Percentiles rank a stretch among this genome's conserved stretches.
Evolutionary conservation across 2,888 invertebrate species (phyloP).

Genomic region (Campoletis raptor): DNA sequence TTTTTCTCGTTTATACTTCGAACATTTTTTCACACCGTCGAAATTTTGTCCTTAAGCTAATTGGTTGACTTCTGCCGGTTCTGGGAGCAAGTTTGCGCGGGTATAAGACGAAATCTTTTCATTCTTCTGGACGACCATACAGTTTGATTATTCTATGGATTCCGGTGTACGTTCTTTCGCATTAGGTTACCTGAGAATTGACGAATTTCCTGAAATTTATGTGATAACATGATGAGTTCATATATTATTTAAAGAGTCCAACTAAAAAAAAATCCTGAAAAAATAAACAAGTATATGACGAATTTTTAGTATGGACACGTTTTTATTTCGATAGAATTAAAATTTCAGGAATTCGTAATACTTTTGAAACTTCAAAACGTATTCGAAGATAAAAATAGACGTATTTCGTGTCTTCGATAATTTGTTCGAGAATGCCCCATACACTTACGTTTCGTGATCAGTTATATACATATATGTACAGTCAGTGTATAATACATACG

Average conservation of each 20-base stretch:
- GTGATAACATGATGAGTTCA: neutral
- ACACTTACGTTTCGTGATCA: neutral
- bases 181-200: neutral
- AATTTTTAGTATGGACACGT: neutral
- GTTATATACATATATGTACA: constrained; percentile 1
- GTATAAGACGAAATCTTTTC: constrained; percentile 1
- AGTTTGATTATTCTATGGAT: constrained; percentile 23
- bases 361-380: neutral
- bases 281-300: neutral
- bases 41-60: constrained; percentile 52
- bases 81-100: neutral
- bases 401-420: neutral
- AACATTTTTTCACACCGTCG: constrained; percentile 8
- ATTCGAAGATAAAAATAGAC: neutral
- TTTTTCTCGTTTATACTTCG: neutral
- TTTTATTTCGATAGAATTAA: neutral
- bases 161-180: constrained; percentile 32
- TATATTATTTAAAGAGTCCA: neutral
- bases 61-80: constrained; percentile 46
- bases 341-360: neutral
- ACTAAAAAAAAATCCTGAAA: neutral
- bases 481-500: constrained; percentile 18
- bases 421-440: neutral
- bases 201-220: neutral
- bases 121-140: constrained; percentile 32